Percentiles rank a stretch among this genome's conserved stretches.
Conservation (phyloP, 2,113 vertebrate species). For the Planiliza haematocheilus region DNA sequence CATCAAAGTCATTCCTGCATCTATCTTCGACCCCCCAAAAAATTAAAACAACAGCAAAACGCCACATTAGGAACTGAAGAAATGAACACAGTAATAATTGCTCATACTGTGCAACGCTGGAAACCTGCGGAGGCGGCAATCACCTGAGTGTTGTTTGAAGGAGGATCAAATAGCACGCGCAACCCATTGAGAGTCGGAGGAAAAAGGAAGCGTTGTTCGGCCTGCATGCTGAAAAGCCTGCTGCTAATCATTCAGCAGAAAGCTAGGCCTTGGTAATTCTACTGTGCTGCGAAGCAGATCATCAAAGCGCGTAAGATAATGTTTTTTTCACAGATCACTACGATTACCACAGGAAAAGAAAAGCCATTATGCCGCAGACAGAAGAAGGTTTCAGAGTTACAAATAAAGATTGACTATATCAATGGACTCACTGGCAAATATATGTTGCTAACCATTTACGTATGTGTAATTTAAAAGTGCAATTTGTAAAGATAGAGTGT, state of each 20-base stretch:
- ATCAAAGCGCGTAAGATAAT: neutral
- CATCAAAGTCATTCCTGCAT: no score
- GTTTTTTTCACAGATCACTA: slow-evolving; percentile 1
- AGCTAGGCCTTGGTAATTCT: slow-evolving; percentile 11
- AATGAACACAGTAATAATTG: neutral
- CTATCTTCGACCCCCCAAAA: no score
- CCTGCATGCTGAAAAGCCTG: slow-evolving; percentile 17
- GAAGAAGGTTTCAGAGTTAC: neutral
- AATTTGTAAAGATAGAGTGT: no score
- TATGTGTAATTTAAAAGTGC: no score
- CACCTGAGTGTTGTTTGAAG: neutral
- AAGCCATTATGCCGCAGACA: no score
- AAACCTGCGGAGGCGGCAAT: neutral
- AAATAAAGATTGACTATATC: neutral
- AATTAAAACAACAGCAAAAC: no score
- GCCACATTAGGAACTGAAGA: no score
- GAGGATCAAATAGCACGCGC: slow-evolving; percentile 1
- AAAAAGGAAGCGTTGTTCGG: neutral
- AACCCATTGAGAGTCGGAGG: neutral
- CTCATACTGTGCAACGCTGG: neutral
- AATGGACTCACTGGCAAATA: no score
- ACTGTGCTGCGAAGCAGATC: neutral
- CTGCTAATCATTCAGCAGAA: neutral
- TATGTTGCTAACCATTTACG: no score
- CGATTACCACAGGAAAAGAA: no score